These are phyloP conservation scores for Astreopora myriophthalma DNA, from an alignment of 64 coral and sea anemone species.

Conservation along the genomic window DNA sequence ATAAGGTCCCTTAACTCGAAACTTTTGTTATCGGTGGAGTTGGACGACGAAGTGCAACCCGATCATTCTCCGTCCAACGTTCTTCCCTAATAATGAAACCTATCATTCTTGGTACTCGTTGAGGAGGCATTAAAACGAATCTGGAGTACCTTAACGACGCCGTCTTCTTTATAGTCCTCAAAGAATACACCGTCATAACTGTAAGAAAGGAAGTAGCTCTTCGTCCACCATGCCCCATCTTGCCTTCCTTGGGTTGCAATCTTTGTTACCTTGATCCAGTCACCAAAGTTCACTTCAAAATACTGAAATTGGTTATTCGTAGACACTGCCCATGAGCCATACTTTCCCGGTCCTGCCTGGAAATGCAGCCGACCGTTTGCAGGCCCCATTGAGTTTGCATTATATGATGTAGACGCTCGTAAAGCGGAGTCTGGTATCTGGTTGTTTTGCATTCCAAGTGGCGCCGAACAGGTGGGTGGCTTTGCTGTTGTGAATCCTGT, in stretches of 20 bases:
- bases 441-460: slow-evolving; percentile 59
- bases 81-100: too few species aligned
- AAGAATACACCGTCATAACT: slow-evolving; percentile 66
- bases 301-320: slow-evolving; percentile 56
- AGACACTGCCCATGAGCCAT: slow-evolving; percentile 45
- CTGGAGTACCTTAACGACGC: slow-evolving; percentile 12
- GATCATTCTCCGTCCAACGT: too few species aligned
- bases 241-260: slow-evolving; percentile 71
- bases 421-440: slow-evolving; percentile 60
- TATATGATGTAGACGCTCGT: slow-evolving; percentile 12
- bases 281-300: slow-evolving; percentile 59
- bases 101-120: not conserved
- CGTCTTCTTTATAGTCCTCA: slow-evolving; percentile 52
- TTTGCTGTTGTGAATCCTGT: slow-evolving; percentile 42
- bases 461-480: slow-evolving; percentile 30
- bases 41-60: too few species aligned
- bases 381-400: not conserved
- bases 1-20: too few species aligned
- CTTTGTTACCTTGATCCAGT: slow-evolving; percentile 47
- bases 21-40: too few species aligned
- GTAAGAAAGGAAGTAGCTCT: slow-evolving; percentile 40
- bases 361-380: slow-evolving; percentile 2
- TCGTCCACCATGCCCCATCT: slow-evolving; percentile 66
- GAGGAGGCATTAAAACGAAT: not conserved
- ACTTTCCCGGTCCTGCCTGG: not conserved